Conservation (phyloP, 2,888 invertebrate genomes). For the Eilema sororculum region DNA sequence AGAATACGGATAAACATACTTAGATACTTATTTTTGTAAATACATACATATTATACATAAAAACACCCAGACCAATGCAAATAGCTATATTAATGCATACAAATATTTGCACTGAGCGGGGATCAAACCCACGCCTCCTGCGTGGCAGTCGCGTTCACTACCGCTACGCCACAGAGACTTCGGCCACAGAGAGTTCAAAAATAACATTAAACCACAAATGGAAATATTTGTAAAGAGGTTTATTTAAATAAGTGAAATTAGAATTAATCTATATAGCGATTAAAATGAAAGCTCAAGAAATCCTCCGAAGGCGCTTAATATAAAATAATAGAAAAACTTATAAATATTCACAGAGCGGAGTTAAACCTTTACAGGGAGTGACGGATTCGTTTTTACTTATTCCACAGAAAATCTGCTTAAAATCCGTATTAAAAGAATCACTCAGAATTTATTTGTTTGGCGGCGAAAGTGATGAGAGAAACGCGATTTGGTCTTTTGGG, state of each 20-base stretch:
- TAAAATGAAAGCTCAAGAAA: constrained; percentile 67
- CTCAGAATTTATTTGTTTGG: constrained; percentile 83
- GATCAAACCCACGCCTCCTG: too few species aligned
- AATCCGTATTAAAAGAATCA: constrained; percentile 87
- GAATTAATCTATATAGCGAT: constrained; percentile 74
- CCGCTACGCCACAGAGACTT: too few species aligned
- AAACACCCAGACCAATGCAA: too few species aligned
- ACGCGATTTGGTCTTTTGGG: constrained; percentile 36
- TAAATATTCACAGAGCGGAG: constrained; percentile 83
- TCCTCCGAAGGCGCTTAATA: constrained; percentile 74
- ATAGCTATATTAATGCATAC: too few species aligned
- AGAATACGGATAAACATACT: too few species aligned
- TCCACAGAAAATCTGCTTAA: constrained; percentile 87
- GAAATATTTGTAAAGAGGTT: constrained; percentile 49
- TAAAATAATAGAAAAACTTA: constrained; percentile 86
- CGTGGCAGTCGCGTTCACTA: too few species aligned
- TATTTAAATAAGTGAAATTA: constrained; percentile 65
- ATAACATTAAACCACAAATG: constrained; percentile 34
- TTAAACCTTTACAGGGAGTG: constrained; percentile 83
- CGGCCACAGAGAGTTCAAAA: background rate
- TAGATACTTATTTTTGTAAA: too few species aligned
- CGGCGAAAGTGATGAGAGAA: constrained; percentile 46
- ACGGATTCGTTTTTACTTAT: constrained; percentile 87
- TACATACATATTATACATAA: too few species aligned
- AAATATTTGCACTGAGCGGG: too few species aligned